phyloP scores from a whole-genome alignment of 1,140 invertebrate species.

The Pseudoatta argentina region DNA sequence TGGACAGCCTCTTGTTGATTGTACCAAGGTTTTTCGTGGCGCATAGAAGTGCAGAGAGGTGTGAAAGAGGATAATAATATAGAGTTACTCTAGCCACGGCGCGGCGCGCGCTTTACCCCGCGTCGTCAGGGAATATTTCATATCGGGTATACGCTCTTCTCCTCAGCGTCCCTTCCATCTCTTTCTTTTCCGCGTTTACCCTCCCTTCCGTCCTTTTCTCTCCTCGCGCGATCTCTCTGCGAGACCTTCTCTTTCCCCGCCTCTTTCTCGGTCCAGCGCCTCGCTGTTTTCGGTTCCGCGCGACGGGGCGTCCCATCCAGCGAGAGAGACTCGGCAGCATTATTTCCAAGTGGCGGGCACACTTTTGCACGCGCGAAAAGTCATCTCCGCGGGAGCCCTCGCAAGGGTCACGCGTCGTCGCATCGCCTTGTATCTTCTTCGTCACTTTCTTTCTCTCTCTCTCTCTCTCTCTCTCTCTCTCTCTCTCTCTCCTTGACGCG shows the following conservation, averaged over 20 bases:
- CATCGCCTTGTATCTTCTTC: slow-evolving; percentile 29
- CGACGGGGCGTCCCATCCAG: slow-evolving; percentile 69
- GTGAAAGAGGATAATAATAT: slow-evolving; percentile 87
- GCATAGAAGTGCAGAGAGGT: slow-evolving; percentile 83
- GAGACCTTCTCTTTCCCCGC: slow-evolving; percentile 51
- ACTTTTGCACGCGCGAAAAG: slow-evolving; percentile 80
- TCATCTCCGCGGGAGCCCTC: slow-evolving; percentile 70
- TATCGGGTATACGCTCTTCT: slow-evolving; percentile 57
- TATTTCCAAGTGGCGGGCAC: slow-evolving; percentile 60
- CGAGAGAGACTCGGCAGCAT: slow-evolving; percentile 49
- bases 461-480: neutral
- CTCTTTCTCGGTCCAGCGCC: slow-evolving; percentile 77
- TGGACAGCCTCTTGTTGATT: slow-evolving; percentile 80
- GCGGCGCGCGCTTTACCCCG: slow-evolving; percentile 16
- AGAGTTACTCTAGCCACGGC: slow-evolving; percentile 80
- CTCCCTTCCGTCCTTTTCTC: slow-evolving; percentile 59
- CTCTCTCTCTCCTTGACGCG: neutral
- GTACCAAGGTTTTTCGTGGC: slow-evolving; percentile 78
- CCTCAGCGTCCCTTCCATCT: slow-evolving; percentile 51
- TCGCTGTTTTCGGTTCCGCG: slow-evolving; percentile 59
- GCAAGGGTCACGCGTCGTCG: slow-evolving; percentile 48
- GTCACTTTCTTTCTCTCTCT: neutral
- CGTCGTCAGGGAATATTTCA: slow-evolving; percentile 79
- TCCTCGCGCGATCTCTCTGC: slow-evolving; percentile 21
- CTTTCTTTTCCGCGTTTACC: slow-evolving; percentile 47